Conservation (phyloP, 2,888 invertebrate genomes). For the Dendrolimus pini region DNA sequence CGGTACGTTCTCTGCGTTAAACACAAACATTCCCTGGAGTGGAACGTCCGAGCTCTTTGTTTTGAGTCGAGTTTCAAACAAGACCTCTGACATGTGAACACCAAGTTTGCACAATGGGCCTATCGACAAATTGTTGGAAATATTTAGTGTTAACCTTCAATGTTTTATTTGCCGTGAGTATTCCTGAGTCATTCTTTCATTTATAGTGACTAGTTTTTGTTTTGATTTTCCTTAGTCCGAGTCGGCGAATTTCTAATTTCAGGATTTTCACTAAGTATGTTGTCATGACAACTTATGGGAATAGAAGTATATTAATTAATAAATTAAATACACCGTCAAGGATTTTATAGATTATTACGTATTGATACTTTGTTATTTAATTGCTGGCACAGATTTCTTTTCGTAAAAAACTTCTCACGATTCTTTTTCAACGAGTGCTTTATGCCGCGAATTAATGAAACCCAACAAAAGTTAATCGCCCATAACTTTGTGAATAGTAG, state of each 20-base stretch:
- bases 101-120: constrained; percentile 48
- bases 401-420: constrained; percentile 6
- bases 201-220: constrained; percentile 22
- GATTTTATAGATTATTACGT: too few relatives aligned
- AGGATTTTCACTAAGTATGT: constrained; percentile 22
- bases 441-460: constrained; percentile 2
- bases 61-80: constrained; percentile 53
- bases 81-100: constrained; percentile 63
- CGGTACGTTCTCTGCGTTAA: constrained; percentile 25
- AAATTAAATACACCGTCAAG: too few relatives aligned
- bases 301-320: constrained; percentile 11
- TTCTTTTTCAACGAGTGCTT: background rate
- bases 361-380: too few relatives aligned
- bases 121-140: constrained; percentile 71
- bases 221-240: constrained; percentile 19
- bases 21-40: constrained; percentile 61
- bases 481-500: background rate
- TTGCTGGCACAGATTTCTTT: background rate
- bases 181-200: constrained; percentile 7
- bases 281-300: constrained; percentile 55
- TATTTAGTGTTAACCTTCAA: constrained; percentile 69
- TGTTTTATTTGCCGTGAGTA: constrained; percentile 66
- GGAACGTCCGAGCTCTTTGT: constrained; percentile 65
- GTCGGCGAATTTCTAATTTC: constrained; percentile 20
- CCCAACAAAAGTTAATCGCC: background rate